Evolutionary conservation across 2,888 invertebrate genomes (phyloP).

Genomic region (Hyposoter didymator): DNA sequence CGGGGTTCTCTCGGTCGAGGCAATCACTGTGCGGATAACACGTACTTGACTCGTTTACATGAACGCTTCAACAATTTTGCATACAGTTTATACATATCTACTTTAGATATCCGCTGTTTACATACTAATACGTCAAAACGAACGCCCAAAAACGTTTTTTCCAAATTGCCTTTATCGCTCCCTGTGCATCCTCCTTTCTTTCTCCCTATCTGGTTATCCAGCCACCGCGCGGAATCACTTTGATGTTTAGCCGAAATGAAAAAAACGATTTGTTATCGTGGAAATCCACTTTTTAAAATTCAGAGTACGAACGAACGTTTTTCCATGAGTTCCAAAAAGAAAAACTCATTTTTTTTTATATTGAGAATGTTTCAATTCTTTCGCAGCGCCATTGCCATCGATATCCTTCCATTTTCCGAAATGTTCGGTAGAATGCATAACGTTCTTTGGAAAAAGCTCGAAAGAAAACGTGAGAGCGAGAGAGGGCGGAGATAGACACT

Average conservation of each 20-base stretch:
- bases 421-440: constrained; percentile 31
- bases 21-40: constrained; percentile 77
- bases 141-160: constrained; percentile 49
- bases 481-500: constrained; percentile 27
- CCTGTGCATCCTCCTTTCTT: background rate
- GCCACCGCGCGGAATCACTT: constrained; percentile 34
- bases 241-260: constrained; percentile 30
- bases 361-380: background rate
- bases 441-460: constrained; percentile 68
- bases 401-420: background rate
- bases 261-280: constrained; percentile 5
- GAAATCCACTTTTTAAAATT: background rate
- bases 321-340: background rate
- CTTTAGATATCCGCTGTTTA: background rate
- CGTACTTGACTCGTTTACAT: constrained; percentile 71
- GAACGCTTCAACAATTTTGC: constrained; percentile 49
- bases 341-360: no score
- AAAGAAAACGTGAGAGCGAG: constrained; percentile 63
- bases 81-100: constrained; percentile 19
- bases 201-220: background rate
- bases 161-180: constrained; percentile 29
- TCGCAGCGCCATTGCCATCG: background rate
- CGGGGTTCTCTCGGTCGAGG: constrained; percentile 51
- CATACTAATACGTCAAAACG: constrained; percentile 44
- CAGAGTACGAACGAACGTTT: background rate